phyloP scores from a whole-genome alignment of 2,888 invertebrate species.

The Plutella xylostella region DNA sequence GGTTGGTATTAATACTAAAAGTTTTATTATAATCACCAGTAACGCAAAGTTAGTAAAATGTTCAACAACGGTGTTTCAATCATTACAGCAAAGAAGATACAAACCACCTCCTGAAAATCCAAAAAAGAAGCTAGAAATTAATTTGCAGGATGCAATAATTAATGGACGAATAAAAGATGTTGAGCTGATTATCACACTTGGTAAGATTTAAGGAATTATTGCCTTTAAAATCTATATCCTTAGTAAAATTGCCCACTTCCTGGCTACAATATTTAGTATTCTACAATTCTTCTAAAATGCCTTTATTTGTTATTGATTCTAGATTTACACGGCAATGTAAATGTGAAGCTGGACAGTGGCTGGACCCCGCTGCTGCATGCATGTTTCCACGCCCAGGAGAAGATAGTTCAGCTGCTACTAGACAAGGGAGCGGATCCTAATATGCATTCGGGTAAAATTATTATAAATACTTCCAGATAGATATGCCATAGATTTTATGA shows the following conservation, averaged over 20 bases:
- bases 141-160: constrained; percentile 49
- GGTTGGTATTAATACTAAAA: no score
- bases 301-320: no score
- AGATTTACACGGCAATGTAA: constrained; percentile 44
- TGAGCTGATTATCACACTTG: constrained; percentile 31
- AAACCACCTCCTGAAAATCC: constrained; percentile 27
- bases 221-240: no score
- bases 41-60: background rate
- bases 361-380: constrained; percentile 74
- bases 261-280: no score
- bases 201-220: constrained; percentile 28
- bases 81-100: constrained; percentile 19
- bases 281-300: no score
- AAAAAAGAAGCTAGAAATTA: constrained; percentile 40
- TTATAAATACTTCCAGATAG: no score
- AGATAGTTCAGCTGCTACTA: constrained; percentile 62
- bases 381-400: constrained; percentile 65
- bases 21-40: background rate
- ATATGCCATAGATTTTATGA: no score
- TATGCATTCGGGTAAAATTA: constrained; percentile 43
- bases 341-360: constrained; percentile 57
- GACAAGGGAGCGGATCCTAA: constrained; percentile 71
- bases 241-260: no score
- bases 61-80: background rate
- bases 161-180: constrained; percentile 42